A percentile compares a stretch with the other conserved stretches of the same genome.
phyloP scores from a whole-genome alignment of 2,113 vertebrate genomes.

The Menura novaehollandiae region DNA sequence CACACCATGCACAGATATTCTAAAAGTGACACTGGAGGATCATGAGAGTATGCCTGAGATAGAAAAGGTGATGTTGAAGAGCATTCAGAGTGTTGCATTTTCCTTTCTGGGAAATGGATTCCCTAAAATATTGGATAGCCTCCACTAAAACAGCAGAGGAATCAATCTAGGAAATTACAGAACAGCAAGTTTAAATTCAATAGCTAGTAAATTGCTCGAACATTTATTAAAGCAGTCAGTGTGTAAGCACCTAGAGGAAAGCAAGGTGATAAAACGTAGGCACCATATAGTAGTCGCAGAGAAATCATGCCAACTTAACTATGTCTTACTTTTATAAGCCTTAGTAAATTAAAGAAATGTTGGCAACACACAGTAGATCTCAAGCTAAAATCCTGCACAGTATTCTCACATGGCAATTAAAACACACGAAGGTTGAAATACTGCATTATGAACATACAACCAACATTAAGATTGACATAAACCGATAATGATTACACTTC shows the following conservation, averaged over 20 bases:
- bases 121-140: constrained; percentile 1
- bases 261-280: constrained; percentile 37
- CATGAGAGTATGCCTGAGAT: not conserved
- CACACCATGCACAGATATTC: not conserved
- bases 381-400: not conserved
- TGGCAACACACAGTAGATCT: not conserved
- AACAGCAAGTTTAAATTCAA: constrained; percentile 45
- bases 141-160: constrained; percentile 9
- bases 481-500: not conserved
- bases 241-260: constrained; percentile 32
- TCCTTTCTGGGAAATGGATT: not conserved
- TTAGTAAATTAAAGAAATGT: constrained; percentile 23
- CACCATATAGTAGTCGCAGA: not conserved
- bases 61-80: not conserved
- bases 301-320: constrained; percentile 40
- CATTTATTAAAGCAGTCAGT: constrained; percentile 45
- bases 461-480: not conserved
- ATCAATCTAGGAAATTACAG: constrained; percentile 48
- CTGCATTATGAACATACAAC: not conserved
- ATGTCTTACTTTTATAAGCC: constrained; percentile 41
- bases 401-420: not conserved
- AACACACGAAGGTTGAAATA: not conserved
- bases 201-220: constrained; percentile 32
- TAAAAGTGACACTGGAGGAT: not conserved
- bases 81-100: not conserved